A percentile compares a stretch with the other conserved stretches of the same genome.
phyloP scores from a whole-genome alignment of 2,113 vertebrate species.

The Cebidichthys violaceus region DNA sequence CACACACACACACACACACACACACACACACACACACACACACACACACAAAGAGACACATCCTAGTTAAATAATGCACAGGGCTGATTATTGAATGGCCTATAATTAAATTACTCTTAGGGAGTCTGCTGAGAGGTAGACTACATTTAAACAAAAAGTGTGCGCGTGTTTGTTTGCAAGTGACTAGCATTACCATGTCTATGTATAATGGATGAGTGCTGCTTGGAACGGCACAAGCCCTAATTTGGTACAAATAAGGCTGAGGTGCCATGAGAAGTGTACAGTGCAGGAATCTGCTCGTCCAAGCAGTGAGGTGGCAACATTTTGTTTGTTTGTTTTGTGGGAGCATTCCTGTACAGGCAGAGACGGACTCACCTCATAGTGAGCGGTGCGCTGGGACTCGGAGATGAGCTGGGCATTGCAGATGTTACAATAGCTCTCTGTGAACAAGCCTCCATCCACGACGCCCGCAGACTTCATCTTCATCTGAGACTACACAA shows the following conservation, averaged over 20 bases:
- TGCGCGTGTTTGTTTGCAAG: slow-evolving; percentile 51
- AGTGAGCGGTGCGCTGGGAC: slow-evolving; percentile 88
- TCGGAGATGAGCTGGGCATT: slow-evolving; percentile 90
- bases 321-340: slow-evolving; percentile 5
- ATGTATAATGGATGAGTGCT: slow-evolving; percentile 76
- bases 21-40: slow-evolving; percentile 8
- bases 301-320: slow-evolving; percentile 15
- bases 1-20: too few species aligned
- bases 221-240: slow-evolving; percentile 63
- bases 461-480: slow-evolving; percentile 87
- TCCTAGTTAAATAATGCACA: slow-evolving; percentile 64
- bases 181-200: slow-evolving; percentile 59
- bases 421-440: slow-evolving; percentile 90
- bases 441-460: slow-evolving; percentile 86
- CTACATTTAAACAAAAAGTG: slow-evolving; percentile 65
- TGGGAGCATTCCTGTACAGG: slow-evolving; percentile 1
- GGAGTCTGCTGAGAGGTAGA: slow-evolving; percentile 72
- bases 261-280: slow-evolving; percentile 39
- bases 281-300: slow-evolving; percentile 36
- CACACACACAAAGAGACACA: slow-evolving; percentile 27
- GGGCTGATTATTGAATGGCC: slow-evolving; percentile 77
- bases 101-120: slow-evolving; percentile 75
- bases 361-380: slow-evolving; percentile 83
- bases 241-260: slow-evolving; percentile 74
- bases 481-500: slow-evolving; percentile 79